A percentile compares a stretch with the other conserved stretches of the same genome.
These are phyloP conservation scores for Myotis lucifugus DNA, from an alignment of 2,113 vertebrate species.

Conservation along the genomic window DNA sequence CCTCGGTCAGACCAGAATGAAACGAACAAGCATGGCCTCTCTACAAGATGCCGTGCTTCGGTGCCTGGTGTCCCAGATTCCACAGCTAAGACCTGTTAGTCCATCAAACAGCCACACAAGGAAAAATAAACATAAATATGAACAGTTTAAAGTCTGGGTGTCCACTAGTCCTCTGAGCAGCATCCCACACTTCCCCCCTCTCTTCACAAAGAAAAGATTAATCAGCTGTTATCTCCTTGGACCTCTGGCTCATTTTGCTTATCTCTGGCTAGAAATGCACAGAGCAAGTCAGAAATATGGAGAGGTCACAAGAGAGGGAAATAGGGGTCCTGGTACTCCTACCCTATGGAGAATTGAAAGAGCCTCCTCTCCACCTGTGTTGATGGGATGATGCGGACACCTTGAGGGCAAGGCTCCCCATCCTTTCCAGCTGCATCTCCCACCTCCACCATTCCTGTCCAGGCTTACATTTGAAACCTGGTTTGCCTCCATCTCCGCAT, in stretches of 20 bases:
- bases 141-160: neutral
- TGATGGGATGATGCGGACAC: no score
- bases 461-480: neutral
- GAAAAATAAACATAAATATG: neutral
- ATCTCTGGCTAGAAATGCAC: neutral
- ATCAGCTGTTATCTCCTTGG: neutral
- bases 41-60: rapidly evolving
- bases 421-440: neutral
- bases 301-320: neutral
- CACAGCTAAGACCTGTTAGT: no score
- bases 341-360: rapidly evolving
- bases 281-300: neutral
- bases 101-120: neutral
- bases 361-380: neutral
- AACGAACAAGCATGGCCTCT: neutral
- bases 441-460: neutral
- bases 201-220: neutral
- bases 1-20: neutral
- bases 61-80: neutral
- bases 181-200: rapidly evolving
- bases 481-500: neutral
- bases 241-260: neutral
- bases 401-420: no score
- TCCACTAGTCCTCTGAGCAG: neutral
- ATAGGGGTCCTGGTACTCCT: neutral